These are phyloP conservation scores for Leptinotarsa rubiginosa DNA, from an alignment of 2,888 invertebrate genomes.

Conservation along the genomic window DNA sequence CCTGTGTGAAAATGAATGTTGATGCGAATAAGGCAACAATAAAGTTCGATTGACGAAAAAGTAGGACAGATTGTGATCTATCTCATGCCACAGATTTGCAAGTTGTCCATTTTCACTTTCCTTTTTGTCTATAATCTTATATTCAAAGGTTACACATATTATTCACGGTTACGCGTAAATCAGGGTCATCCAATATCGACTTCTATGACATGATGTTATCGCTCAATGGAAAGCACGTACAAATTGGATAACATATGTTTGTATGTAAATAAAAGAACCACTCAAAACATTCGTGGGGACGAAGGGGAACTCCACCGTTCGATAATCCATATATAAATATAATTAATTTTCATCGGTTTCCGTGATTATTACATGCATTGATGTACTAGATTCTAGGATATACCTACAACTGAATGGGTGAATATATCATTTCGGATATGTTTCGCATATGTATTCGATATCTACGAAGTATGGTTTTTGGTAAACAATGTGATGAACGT, in stretches of 20 bases:
- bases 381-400: not conserved
- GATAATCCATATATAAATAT: conserved; percentile 1
- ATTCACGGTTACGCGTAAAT: not conserved
- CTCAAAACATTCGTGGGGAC: not conserved
- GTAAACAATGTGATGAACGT: no score
- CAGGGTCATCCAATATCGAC: not conserved
- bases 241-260: conserved; percentile 2
- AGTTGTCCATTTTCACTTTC: not conserved
- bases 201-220: not conserved
- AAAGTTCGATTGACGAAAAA: no score
- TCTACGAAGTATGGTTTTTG: no score
- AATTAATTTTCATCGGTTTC: not conserved
- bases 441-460: not conserved
- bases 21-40: no score
- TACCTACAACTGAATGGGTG: not conserved
- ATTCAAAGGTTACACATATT: not conserved
- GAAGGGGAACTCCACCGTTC: not conserved
- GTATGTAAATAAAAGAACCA: conserved; percentile 4
- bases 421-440: not conserved
- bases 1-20: no score
- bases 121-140: not conserved
- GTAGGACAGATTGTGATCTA: no score
- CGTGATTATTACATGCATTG: not conserved
- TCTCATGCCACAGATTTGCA: no score
- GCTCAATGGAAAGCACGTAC: not conserved